Conservation (phyloP, 2,888 invertebrate genomes). For the Cerceris rybyensis region DNA sequence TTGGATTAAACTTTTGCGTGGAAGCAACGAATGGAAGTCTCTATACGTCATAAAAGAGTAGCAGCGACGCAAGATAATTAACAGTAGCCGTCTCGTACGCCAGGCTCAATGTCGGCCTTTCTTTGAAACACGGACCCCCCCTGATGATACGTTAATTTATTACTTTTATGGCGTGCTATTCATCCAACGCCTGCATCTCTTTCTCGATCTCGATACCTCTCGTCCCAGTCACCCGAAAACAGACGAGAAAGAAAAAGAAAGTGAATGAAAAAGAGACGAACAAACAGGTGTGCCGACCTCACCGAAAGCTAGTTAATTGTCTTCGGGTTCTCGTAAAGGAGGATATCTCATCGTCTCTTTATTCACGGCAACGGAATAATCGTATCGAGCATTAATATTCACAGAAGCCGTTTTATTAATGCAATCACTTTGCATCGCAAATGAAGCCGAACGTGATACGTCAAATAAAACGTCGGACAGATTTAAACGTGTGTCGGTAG, state of each 20-base stretch:
- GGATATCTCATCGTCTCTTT: neutral
- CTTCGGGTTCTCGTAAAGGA: slow-evolving; percentile 24
- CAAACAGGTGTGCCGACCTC: slow-evolving; percentile 33
- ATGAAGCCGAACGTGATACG: too few relatives aligned
- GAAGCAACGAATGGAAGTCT: slow-evolving; percentile 51
- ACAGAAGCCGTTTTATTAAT: slow-evolving; percentile 5
- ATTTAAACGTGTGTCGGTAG: neutral
- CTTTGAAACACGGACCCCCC: slow-evolving; percentile 64
- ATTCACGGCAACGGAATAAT: neutral
- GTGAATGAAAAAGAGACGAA: slow-evolving; percentile 10
- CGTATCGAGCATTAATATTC: slow-evolving; percentile 10
- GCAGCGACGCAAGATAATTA: slow-evolving; percentile 62
- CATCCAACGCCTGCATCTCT: slow-evolving; percentile 38
- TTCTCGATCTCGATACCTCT: slow-evolving; percentile 9
- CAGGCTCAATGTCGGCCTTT: slow-evolving; percentile 63
- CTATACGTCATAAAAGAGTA: slow-evolving; percentile 29
- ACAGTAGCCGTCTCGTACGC: slow-evolving; percentile 64
- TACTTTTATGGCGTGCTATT: slow-evolving; percentile 63
- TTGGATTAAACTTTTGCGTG: slow-evolving; percentile 54
- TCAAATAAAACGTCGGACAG: too few relatives aligned
- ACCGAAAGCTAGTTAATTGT: slow-evolving; percentile 33
- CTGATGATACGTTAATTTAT: slow-evolving; percentile 63
- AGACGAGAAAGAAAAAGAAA: too few relatives aligned
- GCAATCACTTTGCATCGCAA: too few relatives aligned
- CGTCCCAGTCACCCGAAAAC: slow-evolving; percentile 18